These are phyloP conservation scores for Apodemus sylvaticus DNA, from an alignment of 2,113 vertebrate genomes.

Conservation along the genomic window DNA sequence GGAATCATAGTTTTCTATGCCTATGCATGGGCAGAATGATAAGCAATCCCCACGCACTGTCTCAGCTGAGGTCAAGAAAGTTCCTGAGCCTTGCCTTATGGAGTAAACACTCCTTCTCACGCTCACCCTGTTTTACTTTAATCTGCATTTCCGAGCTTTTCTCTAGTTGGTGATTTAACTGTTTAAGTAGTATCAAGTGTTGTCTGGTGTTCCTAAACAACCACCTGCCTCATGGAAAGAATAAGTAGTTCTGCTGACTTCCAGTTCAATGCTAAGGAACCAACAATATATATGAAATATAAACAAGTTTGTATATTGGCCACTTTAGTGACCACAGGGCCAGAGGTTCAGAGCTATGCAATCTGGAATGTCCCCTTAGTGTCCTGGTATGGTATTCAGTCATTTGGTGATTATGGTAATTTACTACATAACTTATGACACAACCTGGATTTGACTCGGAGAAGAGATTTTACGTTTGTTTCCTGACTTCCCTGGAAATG, in stretches of 20 bases:
- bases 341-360: background rate
- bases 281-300: background rate
- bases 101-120: background rate
- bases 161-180: background rate
- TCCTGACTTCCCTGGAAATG: background rate
- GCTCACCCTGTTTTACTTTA: background rate
- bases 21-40: background rate
- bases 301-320: background rate
- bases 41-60: background rate
- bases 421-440: background rate
- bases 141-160: background rate
- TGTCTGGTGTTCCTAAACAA: background rate
- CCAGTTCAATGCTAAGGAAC: background rate
- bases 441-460: background rate
- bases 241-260: background rate
- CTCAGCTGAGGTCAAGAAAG: no score
- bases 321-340: background rate
- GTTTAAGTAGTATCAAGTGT: background rate
- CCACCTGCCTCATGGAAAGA: background rate
- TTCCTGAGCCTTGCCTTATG: background rate
- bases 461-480: background rate
- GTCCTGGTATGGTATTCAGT: background rate
- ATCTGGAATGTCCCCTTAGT: rapidly evolving
- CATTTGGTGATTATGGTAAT: background rate
- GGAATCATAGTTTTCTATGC: background rate